Conservation (phyloP, 2,888 invertebrate genomes). For the Epinotia ramella region DNA sequence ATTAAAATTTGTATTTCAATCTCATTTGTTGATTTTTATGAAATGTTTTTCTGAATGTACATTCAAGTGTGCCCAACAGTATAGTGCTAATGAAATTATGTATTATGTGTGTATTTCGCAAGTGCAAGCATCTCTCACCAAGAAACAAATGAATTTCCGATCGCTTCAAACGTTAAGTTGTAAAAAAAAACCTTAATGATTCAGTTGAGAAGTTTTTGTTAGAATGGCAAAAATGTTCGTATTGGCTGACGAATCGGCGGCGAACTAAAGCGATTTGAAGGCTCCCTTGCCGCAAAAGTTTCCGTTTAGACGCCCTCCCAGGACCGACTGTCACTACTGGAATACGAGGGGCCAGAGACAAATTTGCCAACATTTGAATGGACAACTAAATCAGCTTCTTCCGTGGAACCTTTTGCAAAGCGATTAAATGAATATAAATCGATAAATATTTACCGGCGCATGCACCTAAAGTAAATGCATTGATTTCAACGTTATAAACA, state of each 20-base stretch:
- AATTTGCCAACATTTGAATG: conserved; percentile 35
- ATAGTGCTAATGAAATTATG: not conserved
- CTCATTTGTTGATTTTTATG: no score
- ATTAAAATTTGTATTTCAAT: no score
- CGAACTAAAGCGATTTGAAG: conserved; percentile 59
- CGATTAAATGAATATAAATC: not conserved
- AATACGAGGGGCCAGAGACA: conserved; percentile 51
- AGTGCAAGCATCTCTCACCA: no score
- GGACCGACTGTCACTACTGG: conserved; percentile 59
- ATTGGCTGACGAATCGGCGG: conserved; percentile 55
- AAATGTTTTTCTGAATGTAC: no score
- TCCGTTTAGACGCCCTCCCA: conserved; percentile 60
- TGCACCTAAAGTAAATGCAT: no score
- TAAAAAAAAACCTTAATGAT: conserved; percentile 25
- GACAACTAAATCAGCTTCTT: conserved; percentile 15
- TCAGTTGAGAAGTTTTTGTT: conserved; percentile 32
- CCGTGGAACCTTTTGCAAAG: not conserved
- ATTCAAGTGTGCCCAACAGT: not conserved
- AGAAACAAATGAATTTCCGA: not conserved
- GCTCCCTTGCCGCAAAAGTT: conserved; percentile 66
- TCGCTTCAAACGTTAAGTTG: not conserved
- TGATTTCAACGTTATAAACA: no score
- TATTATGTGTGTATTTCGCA: no score
- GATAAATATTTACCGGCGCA: no score
- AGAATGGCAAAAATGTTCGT: conserved; percentile 46